Base-by-base conservation (phyloP, 1,140 invertebrate genomes). In the Idris sp. region DNA sequence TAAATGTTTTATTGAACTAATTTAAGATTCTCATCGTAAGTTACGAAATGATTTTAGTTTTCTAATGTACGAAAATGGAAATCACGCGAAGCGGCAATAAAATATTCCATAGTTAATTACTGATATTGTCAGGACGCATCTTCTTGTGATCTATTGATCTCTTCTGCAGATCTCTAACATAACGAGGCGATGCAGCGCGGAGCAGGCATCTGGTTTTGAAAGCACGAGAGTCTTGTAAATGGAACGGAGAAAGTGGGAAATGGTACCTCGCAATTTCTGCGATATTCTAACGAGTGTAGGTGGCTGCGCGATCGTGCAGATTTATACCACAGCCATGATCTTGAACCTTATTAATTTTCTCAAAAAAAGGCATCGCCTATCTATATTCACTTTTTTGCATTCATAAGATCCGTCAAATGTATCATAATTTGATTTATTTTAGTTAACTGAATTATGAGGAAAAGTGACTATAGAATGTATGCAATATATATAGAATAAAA, bases 241-340 rank as follows among this genome's bases (percentile, higher is more conserved):
- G 71, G 71, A 74, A 62, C 54, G 64, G 64, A 75, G 64, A 75
- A 75, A 75, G 72, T 75, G 72, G 72, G 72, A 75, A 75, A 75
- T 75, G 59, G 43, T 56, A 46, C 28, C 13, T 68, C 49, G 43
- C 56, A 35, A 73, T 54, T 73, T 64, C 61, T 67, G 61, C 61
- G 41, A 68, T 74, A 61, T 74, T 65, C 54, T 74, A 62, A 41
- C 54, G 49, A 59, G 48, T 51, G 68, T 64, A 62, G 61, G 71
- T 62, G 54, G 48, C 44, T 8, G 53, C 36, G 19, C 46, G 19
- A 46, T 51, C 40, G 49, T 48, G 59, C 40, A n/a, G 54, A 67
- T 67, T 46, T 40, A 53, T 40, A 59, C 46, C 33, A 59, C 30
- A 71, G 26, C 46, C 69, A 11, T 74, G 71, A 74, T 74, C 71